These are phyloP conservation scores for Proterorhinus semilunaris DNA, from an alignment of 2,113 vertebrate genomes.

Conservation along the genomic window DNA sequence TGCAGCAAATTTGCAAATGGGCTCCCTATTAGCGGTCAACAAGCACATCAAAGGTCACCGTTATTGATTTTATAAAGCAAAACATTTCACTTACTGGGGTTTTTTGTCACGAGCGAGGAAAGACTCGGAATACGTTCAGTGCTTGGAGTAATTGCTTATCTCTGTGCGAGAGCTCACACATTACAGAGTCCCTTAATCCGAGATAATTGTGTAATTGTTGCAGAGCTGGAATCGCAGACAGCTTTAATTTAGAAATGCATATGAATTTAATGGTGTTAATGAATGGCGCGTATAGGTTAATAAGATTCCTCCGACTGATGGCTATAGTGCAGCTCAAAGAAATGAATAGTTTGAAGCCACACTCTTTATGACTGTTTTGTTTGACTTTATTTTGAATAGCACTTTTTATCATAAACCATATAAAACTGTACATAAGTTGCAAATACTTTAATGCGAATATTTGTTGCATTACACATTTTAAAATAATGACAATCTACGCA, in stretches of 20 bases:
- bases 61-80: slow-evolving; percentile 20
- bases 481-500: too few relatives aligned
- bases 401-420: too few relatives aligned
- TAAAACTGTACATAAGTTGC: too few relatives aligned
- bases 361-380: background rate
- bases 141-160: slow-evolving; percentile 58
- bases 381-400: too few relatives aligned
- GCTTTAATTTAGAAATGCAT: slow-evolving; percentile 46
- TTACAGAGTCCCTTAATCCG: slow-evolving; percentile 61
- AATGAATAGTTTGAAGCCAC: slow-evolving; percentile 2
- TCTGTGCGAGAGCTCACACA: slow-evolving; percentile 45
- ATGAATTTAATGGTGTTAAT: slow-evolving; percentile 67
- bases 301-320: slow-evolving; percentile 56
- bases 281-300: slow-evolving; percentile 71
- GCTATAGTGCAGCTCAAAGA: slow-evolving; percentile 33
- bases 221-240: slow-evolving; percentile 48
- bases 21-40: slow-evolving; percentile 7
- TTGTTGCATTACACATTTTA: too few relatives aligned
- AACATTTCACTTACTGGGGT: slow-evolving; percentile 27
- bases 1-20: too few relatives aligned
- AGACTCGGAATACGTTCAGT: slow-evolving; percentile 52
- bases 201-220: slow-evolving; percentile 62
- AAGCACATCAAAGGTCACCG: slow-evolving; percentile 14
- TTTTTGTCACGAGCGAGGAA: slow-evolving; percentile 18
- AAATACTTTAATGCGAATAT: too few relatives aligned